Conservation (phyloP, 2,113 vertebrate species). For the Menidia beryllina region DNA sequence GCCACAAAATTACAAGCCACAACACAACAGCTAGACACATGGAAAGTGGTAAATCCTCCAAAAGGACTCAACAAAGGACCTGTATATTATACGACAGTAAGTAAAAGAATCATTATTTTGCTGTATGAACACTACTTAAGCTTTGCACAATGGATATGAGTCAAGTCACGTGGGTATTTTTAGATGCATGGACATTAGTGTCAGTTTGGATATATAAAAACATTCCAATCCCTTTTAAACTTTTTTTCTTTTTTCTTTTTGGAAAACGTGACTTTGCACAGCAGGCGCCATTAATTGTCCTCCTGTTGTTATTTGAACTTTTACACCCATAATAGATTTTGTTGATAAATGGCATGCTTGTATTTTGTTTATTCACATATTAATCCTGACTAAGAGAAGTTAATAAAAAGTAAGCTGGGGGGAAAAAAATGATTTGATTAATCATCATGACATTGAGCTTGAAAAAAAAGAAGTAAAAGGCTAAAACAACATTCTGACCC, state of each 20-base stretch:
- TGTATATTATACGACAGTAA: too few species aligned
- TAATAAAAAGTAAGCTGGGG: conserved; percentile 64
- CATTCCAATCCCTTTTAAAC: neutral
- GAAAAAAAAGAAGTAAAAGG: conserved; percentile 39
- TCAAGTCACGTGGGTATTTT: conserved; percentile 1
- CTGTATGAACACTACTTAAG: too few species aligned
- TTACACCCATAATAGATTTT: conserved; percentile 55
- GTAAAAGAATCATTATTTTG: too few species aligned
- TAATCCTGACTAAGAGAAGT: conserved; percentile 59
- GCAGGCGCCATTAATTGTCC: conserved; percentile 66
- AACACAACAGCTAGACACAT: neutral
- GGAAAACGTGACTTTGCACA: conserved; percentile 45
- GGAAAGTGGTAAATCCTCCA: conserved; percentile 14
- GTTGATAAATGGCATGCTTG: conserved; percentile 72
- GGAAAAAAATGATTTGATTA: conserved; percentile 62
- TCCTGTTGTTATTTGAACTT: conserved; percentile 66
- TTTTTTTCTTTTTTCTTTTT: neutral
- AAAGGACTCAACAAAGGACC: too few species aligned
- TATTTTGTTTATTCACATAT: conserved; percentile 73
- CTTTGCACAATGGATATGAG: neutral
- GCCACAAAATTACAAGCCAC: neutral
- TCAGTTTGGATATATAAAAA: neutral
- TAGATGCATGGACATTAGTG: neutral
- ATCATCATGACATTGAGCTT: conserved; percentile 67
- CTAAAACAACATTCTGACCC: conserved; percentile 21